Evolutionary conservation across 2,888 invertebrate genomes (phyloP).

Genomic region (Cremastobaeus sp.): DNA sequence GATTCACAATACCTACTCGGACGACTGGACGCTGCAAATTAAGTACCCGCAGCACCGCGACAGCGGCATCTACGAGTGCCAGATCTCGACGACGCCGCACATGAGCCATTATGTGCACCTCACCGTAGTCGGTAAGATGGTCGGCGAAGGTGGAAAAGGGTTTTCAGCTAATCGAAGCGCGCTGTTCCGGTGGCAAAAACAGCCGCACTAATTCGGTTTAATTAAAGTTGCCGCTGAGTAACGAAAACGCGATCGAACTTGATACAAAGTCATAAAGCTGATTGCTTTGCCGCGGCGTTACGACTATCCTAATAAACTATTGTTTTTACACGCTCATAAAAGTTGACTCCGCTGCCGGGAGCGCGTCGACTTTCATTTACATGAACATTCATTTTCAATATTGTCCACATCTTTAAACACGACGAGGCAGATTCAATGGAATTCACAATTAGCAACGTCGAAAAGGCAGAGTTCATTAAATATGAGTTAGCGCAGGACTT

Average conservation of each 20-base stretch:
- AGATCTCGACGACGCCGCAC: conserved; percentile 95
- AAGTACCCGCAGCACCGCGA: conserved; percentile 95
- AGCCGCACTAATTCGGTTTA: too few relatives aligned
- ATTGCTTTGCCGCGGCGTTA: not conserved
- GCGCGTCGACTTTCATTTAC: conserved; percentile 11
- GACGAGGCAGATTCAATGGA: conserved; percentile 17
- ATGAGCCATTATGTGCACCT: conserved; percentile 95
- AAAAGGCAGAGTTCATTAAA: conserved; percentile 32
- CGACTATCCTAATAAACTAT: conserved; percentile 20
- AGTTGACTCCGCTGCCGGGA: conserved; percentile 14
- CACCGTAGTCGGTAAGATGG: conserved; percentile 91
- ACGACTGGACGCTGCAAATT: conserved; percentile 94
- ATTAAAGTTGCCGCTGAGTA: too few relatives aligned
- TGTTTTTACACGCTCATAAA: conserved; percentile 19
- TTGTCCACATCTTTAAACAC: conserved; percentile 11
- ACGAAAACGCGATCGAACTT: too few relatives aligned
- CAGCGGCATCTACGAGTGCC: conserved; percentile 94
- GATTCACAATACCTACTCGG: conserved; percentile 90
- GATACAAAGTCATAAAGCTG: conserved; percentile 17
- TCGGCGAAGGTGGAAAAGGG: too few relatives aligned
- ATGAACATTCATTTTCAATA: conserved; percentile 40
- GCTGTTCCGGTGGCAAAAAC: too few relatives aligned
- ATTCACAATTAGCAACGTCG: conserved; percentile 34
- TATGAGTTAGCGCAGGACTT: conserved; percentile 34
- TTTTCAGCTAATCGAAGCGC: too few relatives aligned